These are phyloP conservation scores for Corythornis cristatus DNA, from an alignment of 2,113 vertebrate species.

Conservation along the genomic window DNA sequence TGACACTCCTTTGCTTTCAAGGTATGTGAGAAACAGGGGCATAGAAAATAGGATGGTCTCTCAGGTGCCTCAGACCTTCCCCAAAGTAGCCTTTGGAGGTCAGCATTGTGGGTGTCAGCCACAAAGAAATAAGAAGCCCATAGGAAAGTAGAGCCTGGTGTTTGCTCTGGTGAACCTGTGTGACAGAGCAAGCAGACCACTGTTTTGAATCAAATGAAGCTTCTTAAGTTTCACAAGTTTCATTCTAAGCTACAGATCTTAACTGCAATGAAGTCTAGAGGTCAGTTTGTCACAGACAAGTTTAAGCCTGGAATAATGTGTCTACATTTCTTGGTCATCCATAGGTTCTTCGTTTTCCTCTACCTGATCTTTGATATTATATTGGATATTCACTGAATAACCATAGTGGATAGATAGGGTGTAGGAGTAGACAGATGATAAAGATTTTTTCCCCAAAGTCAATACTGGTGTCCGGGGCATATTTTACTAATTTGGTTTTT, in stretches of 20 bases:
- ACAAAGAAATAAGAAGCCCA: background rate
- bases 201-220: background rate
- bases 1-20: background rate
- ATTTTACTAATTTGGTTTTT: constrained; percentile 42
- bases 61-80: background rate
- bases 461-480: background rate
- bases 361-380: background rate
- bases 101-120: background rate
- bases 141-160: background rate
- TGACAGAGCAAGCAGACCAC: background rate
- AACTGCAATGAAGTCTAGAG: background rate
- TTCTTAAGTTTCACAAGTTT: background rate
- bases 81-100: background rate
- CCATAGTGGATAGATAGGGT: background rate
- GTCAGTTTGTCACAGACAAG: background rate
- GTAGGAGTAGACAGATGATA: background rate
- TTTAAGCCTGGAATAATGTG: background rate
- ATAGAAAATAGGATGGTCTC: background rate
- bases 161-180: background rate
- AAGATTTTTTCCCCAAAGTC: constrained; percentile 29
- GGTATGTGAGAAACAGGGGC: background rate
- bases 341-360: background rate
- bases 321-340: background rate
- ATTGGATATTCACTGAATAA: background rate
- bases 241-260: background rate